Evolutionary conservation across 2,888 invertebrate species (phyloP).

Genomic region (Scaptomyza parva): DNA sequence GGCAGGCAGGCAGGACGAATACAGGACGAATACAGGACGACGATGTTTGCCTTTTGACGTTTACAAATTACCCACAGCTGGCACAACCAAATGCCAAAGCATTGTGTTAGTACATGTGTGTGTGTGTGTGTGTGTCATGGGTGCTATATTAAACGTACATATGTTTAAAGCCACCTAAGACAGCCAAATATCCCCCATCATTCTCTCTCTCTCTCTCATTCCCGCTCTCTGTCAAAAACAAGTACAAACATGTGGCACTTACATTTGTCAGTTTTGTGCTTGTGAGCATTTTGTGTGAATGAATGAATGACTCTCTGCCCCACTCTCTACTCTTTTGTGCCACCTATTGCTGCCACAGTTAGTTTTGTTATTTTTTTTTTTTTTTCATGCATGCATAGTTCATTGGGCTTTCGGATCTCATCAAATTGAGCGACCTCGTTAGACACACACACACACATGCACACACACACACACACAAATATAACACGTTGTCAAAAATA

Average conservation of each 20-base stretch:
- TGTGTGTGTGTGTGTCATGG: slow-evolving; percentile 31
- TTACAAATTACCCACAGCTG: slow-evolving; percentile 79
- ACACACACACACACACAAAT: neutral
- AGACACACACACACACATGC: slow-evolving; percentile 30
- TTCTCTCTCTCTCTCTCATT: neutral
- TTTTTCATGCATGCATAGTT: slow-evolving; percentile 64
- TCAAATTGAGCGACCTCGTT: slow-evolving; percentile 75
- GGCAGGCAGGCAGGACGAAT: slow-evolving; percentile 13
- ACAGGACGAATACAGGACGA: slow-evolving; percentile 47
- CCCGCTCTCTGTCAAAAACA: slow-evolving; percentile 40
- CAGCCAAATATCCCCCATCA: slow-evolving; percentile 9
- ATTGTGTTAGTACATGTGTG: slow-evolving; percentile 28
- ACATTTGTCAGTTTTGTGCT: slow-evolving; percentile 58
- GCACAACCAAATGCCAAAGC: slow-evolving; percentile 55
- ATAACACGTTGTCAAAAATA: slow-evolving; percentile 63
- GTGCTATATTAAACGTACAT: slow-evolving; percentile 77
- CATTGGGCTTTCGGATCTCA: slow-evolving; percentile 64
- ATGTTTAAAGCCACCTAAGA: slow-evolving; percentile 67
- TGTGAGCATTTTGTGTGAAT: slow-evolving; percentile 30
- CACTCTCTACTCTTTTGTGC: neutral
- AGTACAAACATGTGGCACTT: slow-evolving; percentile 71
- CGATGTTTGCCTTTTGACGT: slow-evolving; percentile 79
- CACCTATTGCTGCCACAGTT: slow-evolving; percentile 13
- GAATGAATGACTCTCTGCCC: slow-evolving; percentile 16
- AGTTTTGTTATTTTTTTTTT: slow-evolving; percentile 33